These are phyloP conservation scores for Hylaeus anthracinus DNA, from an alignment of 1,140 invertebrate species.

Conservation along the genomic window DNA sequence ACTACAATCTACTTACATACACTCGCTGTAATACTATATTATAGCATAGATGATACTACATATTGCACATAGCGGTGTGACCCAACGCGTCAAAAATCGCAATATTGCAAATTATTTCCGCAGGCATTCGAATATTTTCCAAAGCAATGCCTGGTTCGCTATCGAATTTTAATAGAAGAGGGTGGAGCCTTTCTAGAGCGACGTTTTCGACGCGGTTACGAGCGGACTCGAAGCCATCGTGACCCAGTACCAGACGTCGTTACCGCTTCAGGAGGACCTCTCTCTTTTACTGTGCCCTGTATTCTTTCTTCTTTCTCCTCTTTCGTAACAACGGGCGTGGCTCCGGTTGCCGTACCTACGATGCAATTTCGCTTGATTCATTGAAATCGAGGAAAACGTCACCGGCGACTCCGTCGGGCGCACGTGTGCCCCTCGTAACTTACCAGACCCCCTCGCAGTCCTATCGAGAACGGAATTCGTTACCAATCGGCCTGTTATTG, in stretches of 20 bases:
- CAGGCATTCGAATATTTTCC: too few species aligned
- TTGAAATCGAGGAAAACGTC: not conserved
- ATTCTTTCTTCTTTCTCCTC: conserved; percentile 25
- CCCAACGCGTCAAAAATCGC: too few species aligned
- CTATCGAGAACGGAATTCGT: not conserved
- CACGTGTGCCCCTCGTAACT: not conserved
- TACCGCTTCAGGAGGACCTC: conserved; percentile 13
- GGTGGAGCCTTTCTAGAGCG: not conserved
- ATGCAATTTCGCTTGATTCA: not conserved
- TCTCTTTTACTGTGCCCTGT: conserved; percentile 33
- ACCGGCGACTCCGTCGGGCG: not conserved
- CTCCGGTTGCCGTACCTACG: not conserved
- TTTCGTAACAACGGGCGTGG: conserved; percentile 40
- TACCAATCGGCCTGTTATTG: conserved; percentile 58
- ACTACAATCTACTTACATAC: too few species aligned
- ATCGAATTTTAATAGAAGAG: not conserved
- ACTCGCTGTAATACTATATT: too few species aligned
- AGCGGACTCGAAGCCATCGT: conserved; percentile 1
- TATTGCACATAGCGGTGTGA: too few species aligned
- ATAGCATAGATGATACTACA: too few species aligned
- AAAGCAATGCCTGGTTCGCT: not conserved
- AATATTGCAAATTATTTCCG: too few species aligned
- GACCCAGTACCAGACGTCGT: conserved; percentile 1
- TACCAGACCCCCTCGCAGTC: not conserved
- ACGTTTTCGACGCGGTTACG: conserved; percentile 1